Percentiles rank a stretch among this genome's conserved stretches.
phyloP scores from a whole-genome alignment of 2,797 vertebrate species.

The Meriones psammophilus region DNA sequence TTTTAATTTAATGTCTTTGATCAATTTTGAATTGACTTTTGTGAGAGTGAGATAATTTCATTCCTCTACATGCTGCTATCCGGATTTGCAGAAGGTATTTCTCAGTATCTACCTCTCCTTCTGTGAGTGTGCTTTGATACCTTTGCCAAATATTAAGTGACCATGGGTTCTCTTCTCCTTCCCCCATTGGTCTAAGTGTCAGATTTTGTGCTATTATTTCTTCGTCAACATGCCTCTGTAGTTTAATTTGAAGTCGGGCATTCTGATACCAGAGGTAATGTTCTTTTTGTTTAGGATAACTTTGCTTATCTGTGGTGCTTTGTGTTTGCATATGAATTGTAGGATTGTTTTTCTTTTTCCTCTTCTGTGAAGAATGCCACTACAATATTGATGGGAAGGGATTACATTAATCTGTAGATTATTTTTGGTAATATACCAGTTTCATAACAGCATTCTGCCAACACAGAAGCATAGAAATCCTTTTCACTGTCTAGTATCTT shows the following conservation, averaged over 20 bases:
- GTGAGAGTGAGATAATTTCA: not conserved
- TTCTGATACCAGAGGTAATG: too few relatives aligned
- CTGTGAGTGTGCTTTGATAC: not conserved
- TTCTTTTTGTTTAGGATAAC: not conserved
- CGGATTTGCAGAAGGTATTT: not conserved
- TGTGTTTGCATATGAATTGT: not conserved
- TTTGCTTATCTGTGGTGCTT: not conserved
- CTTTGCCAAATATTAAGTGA: not conserved
- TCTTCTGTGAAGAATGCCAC: not conserved
- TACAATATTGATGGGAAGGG: not conserved
- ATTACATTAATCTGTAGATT: not conserved
- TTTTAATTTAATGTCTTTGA: slow-evolving; percentile 13
- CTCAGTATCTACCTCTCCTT: not conserved
- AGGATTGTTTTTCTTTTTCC: not conserved
- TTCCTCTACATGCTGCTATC: not conserved
- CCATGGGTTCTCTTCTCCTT: not conserved
- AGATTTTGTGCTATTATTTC: not conserved
- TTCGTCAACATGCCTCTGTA: not conserved
- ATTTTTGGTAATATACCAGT: not conserved
- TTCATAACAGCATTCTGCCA: not conserved
- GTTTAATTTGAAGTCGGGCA: not conserved
- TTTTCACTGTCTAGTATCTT: not conserved
- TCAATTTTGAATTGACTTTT: not conserved
- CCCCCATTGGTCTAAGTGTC: not conserved
- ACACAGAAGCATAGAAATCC: not conserved